Conservation (phyloP, 2,797 vertebrate species). For the Gastrophryne carolinensis region DNA sequence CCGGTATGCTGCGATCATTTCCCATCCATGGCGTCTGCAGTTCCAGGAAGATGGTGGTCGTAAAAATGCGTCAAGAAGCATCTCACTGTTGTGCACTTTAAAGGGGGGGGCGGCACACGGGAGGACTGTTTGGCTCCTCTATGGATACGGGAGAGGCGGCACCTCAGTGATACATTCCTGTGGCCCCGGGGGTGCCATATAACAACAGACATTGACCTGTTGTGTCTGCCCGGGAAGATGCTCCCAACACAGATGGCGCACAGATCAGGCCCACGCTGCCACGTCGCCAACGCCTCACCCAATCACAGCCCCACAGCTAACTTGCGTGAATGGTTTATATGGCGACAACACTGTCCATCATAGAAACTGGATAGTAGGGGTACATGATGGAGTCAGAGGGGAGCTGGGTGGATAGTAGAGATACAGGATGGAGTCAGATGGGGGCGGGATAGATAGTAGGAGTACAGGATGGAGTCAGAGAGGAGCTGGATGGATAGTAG, state of each 20-base stretch:
- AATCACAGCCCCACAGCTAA: no score
- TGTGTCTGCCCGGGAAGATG: constrained; percentile 33
- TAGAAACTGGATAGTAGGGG: no score
- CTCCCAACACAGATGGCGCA: constrained; percentile 26
- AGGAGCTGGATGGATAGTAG: no score
- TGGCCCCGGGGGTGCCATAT: constrained; percentile 17
- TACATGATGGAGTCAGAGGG: no score
- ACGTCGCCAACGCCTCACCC: no score
- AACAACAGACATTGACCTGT: constrained; percentile 32
- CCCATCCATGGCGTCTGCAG: not conserved
- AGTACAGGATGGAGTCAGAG: no score
- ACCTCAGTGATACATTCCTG: constrained; percentile 33
- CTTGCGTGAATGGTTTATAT: no score
- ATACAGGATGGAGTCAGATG: no score
- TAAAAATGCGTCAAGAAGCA: not conserved
- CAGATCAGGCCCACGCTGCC: constrained; percentile 22
- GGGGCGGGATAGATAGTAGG: no score
- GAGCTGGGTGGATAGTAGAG: no score
- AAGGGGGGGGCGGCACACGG: not conserved
- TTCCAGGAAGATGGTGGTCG: not conserved
- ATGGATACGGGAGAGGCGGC: not conserved
- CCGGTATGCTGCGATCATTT: not conserved
- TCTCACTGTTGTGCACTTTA: not conserved
- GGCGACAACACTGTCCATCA: no score
- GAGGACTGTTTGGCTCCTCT: not conserved